These are phyloP conservation scores for Lordiphosa collinella DNA, from an alignment of 1,140 invertebrate genomes.

Conservation along the genomic window DNA sequence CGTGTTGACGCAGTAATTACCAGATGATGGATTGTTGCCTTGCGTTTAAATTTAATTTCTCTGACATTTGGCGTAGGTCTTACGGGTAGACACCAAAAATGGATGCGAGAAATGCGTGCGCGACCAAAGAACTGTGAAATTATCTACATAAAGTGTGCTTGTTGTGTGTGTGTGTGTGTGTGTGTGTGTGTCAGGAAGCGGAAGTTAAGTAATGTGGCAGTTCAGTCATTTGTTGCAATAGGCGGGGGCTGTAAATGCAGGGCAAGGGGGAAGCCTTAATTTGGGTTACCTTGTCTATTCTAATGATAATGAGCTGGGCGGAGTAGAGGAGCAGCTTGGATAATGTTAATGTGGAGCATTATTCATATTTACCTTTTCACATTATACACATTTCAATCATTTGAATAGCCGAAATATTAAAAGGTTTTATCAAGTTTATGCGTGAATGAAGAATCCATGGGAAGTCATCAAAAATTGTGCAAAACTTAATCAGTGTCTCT, in stretches of 20 bases:
- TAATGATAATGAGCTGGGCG: constrained; percentile 35
- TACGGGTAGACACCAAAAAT: constrained; percentile 53
- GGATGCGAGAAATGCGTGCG: constrained; percentile 69
- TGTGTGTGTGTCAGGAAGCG: constrained; percentile 59
- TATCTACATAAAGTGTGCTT: constrained; percentile 51
- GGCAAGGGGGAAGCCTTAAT: constrained; percentile 10
- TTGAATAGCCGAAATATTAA: constrained; percentile 1
- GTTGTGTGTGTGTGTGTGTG: constrained; percentile 8
- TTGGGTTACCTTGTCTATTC: constrained; percentile 42
- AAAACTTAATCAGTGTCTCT: no score
- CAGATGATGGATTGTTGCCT: constrained; percentile 77
- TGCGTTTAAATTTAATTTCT: constrained; percentile 77
- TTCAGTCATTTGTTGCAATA: constrained; percentile 55
- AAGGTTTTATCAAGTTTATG: constrained; percentile 6
- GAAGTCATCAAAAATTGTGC: no score
- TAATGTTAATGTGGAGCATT: constrained; percentile 26
- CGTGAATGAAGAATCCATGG: not conserved
- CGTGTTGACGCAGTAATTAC: constrained; percentile 77
- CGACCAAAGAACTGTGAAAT: constrained; percentile 73
- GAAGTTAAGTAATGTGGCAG: constrained; percentile 76
- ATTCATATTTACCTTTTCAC: constrained; percentile 24
- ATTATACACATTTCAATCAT: constrained; percentile 27
- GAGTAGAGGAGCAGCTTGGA: constrained; percentile 18
- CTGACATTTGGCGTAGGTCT: constrained; percentile 69
- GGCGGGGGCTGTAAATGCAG: constrained; percentile 13